phyloP scores from a whole-genome alignment of 1,140 invertebrate genomes.

The Dicyema japonicum region DNA sequence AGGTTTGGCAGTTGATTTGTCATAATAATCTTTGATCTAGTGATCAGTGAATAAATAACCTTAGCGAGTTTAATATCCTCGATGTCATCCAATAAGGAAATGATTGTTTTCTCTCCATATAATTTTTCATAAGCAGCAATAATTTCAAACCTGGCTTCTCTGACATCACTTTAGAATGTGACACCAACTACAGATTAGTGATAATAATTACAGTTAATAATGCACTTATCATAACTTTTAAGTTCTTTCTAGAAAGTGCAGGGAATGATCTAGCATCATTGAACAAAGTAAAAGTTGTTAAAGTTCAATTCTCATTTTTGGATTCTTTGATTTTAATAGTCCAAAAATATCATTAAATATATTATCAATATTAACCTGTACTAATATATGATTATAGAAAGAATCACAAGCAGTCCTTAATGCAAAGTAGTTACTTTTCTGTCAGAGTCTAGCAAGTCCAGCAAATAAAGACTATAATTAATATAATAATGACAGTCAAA shows the following conservation, averaged over 20 bases:
- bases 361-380: slow-evolving; percentile 42
- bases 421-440: slow-evolving; percentile 68
- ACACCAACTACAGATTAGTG: slow-evolving; percentile 1
- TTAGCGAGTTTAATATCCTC: slow-evolving; percentile 60
- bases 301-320: slow-evolving; percentile 28
- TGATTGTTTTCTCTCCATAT: slow-evolving; percentile 55
- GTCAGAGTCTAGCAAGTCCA: slow-evolving; percentile 76
- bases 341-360: slow-evolving; percentile 48
- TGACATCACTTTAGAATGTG: slow-evolving; percentile 17
- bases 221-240: not conserved
- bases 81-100: slow-evolving; percentile 47
- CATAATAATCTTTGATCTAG: slow-evolving; percentile 64
- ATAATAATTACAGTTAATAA: not conserved
- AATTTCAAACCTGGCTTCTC: slow-evolving; percentile 30
- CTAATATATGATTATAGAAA: slow-evolving; percentile 23
- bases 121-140: slow-evolving; percentile 69
- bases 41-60: too few species aligned
- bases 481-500: slow-evolving; percentile 32
- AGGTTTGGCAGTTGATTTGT: too few species aligned
- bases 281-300: not conserved
- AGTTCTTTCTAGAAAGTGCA: not conserved
- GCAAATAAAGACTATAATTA: slow-evolving; percentile 39
- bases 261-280: not conserved
- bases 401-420: slow-evolving; percentile 55
- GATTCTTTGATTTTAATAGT: slow-evolving; percentile 68